These are phyloP conservation scores for Platysteira castanea DNA, from an alignment of 2,113 vertebrate species.

Conservation along the genomic window DNA sequence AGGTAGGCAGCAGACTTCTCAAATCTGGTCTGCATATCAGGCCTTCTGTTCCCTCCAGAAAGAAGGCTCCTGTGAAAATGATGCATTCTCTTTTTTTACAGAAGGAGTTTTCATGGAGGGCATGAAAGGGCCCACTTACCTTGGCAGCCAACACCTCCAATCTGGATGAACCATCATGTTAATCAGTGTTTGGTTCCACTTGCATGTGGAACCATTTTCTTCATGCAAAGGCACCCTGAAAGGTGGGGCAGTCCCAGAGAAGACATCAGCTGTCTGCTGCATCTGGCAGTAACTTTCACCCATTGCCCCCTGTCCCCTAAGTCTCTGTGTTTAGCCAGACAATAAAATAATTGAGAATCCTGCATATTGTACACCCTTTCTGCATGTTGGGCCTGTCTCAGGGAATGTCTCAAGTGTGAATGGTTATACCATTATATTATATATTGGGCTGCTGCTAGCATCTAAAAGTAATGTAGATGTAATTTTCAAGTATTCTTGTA, in stretches of 20 bases:
- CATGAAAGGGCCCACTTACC: neutral
- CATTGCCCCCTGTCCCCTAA: neutral
- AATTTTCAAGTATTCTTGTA: neutral
- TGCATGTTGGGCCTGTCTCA: neutral
- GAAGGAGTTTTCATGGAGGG: neutral
- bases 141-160: rapidly evolving
- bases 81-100: too few species aligned
- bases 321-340: neutral
- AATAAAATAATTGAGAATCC: neutral
- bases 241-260: neutral
- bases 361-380: neutral
- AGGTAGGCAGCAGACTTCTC: neutral
- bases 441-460: neutral
- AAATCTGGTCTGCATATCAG: neutral
- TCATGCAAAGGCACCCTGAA: neutral
- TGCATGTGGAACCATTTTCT: neutral
- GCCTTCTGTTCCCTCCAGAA: neutral
- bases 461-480: neutral
- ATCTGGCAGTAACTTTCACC: neutral
- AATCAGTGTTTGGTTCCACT: neutral
- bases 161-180: neutral
- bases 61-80: neutral
- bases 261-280: neutral
- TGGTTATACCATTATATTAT: neutral
- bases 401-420: neutral